These are phyloP conservation scores for Tiaroga cobitis DNA, from an alignment of 2,797 vertebrate genomes.

Conservation along the genomic window DNA sequence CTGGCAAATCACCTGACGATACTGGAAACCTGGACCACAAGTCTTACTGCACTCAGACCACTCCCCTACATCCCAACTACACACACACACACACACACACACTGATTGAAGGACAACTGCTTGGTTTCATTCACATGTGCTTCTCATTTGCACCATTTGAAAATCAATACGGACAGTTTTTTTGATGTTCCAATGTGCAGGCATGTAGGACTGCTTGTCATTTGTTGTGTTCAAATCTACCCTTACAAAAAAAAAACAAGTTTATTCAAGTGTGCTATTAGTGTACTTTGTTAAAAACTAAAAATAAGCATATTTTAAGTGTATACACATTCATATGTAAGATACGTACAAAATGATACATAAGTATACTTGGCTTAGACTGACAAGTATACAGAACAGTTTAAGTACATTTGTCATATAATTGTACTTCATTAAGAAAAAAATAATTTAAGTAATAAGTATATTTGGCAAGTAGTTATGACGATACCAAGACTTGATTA, in stretches of 20 bases:
- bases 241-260: not conserved
- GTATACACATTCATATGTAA: not conserved
- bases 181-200: not conserved
- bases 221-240: not conserved
- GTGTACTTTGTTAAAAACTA: not conserved
- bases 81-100: constrained; percentile 48
- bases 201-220: not conserved
- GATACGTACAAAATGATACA: not conserved
- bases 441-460: not conserved
- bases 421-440: not conserved
- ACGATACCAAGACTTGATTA: not conserved
- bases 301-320: not conserved
- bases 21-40: constrained; percentile 78
- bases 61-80: constrained; percentile 80
- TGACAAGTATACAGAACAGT: not conserved
- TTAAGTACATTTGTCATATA: not conserved
- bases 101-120: constrained; percentile 1
- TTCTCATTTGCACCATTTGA: constrained; percentile 21
- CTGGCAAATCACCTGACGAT: constrained; percentile 78
- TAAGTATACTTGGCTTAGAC: not conserved
- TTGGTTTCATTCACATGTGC: constrained; percentile 19
- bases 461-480: not conserved
- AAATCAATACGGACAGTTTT: constrained; percentile 6
- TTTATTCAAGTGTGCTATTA: not conserved
- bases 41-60: constrained; percentile 82